Base-by-base conservation (phyloP, 2,888 invertebrate species). In the Cristatella mucedo region DNA sequence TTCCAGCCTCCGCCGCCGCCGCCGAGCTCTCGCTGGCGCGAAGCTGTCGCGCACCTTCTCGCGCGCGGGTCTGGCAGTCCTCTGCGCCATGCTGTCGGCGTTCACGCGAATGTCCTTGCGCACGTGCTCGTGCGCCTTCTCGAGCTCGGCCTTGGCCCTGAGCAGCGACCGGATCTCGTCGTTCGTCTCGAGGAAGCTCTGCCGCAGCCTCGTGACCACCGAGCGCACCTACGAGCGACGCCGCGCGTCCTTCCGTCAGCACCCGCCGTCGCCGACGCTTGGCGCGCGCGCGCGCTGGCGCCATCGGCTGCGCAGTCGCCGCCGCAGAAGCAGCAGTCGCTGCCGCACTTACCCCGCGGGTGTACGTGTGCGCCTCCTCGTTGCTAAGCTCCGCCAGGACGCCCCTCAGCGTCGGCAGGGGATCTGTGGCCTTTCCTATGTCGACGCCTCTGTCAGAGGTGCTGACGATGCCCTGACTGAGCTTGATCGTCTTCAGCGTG, bases 151-250 rank as follows among this genome's bases (percentile, higher is more conserved):
- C 45, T 57, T 60, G 3, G 56, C 57, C 38, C 61, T 49, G 3
- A 54, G 59, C 16, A 63, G 46, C 5, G 58, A 50, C 48, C 63
- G 63, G 19, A 63, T 63, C 49, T 63, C 63, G 47, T 62, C 61
- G 46, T 64, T 64, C 29, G 61, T 58, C 42, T 61, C 58, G 37
- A 60, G 46, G 31, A 63, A 47, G 45, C 59, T 57, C 49, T 62
- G 58, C 42, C 62, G 46, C n/a, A 64, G 52, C 42, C 55, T 52
- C 24, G 55, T 55, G 7, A 60, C 61, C 22, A 64, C 56, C 30
- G 49, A 53, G 29, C 63, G 52, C 3, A 58, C 56, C 36, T 36
- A 22, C 19, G 9, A 26, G 9, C 9, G 26, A 11, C n/a, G n/a
- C n/a, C n/a, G n/a, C n/a, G n/a, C n/a, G n/a, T n/a, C n/a, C n/a